Base-by-base conservation (phyloP, 2,888 invertebrate species). In the Acronicta aceris region DNA sequence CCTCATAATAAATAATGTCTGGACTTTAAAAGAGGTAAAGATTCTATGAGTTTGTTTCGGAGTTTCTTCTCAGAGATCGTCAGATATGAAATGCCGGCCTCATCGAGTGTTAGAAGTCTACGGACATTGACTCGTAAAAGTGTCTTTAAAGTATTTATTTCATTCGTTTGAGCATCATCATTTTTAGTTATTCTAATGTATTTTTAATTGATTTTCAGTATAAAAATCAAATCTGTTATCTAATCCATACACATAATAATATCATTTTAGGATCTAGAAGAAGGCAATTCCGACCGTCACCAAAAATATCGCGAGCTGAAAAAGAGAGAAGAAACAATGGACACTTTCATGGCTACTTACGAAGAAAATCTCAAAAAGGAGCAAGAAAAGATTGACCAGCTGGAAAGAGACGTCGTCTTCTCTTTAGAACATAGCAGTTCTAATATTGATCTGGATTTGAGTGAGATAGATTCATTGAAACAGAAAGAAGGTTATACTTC, bases 261-360 rank as follows among this genome's bases (percentile, higher is more conserved):
- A 30, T 30, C 8, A 30, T 48, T 17, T 21, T n/a, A 95, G 93
- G 96, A 96, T 77, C 86, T 96, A 4, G 96, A 96, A 81, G 97
- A 97, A 81, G 96, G 95, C 15, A 96, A 96, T 74, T 96, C 96
- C 0, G 97, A 97, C 75, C 95, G 97, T 38, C 97, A 97, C 78
- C 96, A 96, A 67, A 98, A 97, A 84, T 98, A 97, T 82, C 95
- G 97, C 43, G 98, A 98, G 81, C 87, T 98, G 50, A 96, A 97
- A 77, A 97, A 97, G 77, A 95, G 97, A 52, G 98, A 98, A 84
- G 97, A 97, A 87, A 96, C 96, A 0, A 98, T 98, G 96, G 97
- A 98, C 76, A 92, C 95, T 16, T 98, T 98, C 80, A 95, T 97
- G 90, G 89, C 95, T 0, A 94, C 95, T 0, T 97, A 96, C 80